Evolutionary conservation across 37 sponge, comb jelly and placozoan species (phyloP).

Genomic region (Haliclona indistincta): DNA sequence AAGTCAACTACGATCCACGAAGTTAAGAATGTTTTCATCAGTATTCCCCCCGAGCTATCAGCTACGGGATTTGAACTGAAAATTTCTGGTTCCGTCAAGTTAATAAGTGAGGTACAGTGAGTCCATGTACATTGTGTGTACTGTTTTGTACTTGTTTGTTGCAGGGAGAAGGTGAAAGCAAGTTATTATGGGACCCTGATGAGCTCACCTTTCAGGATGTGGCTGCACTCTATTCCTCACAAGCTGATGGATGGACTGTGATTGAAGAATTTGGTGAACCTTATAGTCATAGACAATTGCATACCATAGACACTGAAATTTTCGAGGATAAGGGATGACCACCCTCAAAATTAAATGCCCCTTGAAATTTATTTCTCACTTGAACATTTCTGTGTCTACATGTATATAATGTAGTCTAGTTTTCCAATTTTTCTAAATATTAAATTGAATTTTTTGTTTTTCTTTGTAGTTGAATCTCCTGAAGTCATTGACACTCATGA

Average conservation of each 20-base stretch:
- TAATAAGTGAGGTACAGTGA: conserved; percentile 53
- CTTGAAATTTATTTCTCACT: not conserved
- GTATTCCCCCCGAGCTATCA: conserved; percentile 72
- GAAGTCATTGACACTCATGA: not conserved
- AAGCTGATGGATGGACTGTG: conserved; percentile 64
- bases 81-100: conserved; percentile 45
- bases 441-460: not conserved
- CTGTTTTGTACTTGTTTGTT: not conserved
- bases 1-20: conserved; percentile 12
- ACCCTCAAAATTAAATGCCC: no score
- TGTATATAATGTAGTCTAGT: not conserved
- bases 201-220: conserved; percentile 71
- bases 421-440: not conserved
- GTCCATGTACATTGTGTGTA: not conserved
- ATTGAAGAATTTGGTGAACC: conserved; percentile 20
- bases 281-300: not conserved
- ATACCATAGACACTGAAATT: not conserved
- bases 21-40: conserved; percentile 60
- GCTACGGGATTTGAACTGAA: conserved; percentile 73
- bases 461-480: not conserved
- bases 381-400: not conserved
- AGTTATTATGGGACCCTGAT: conserved; percentile 52
- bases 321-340: not conserved
- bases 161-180: conserved; percentile 19
- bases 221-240: conserved; percentile 52